Evolutionary conservation across 1,140 invertebrate genomes (phyloP), one percentile per base, ranked within the genome.

Genomic region (Drosophila mayri): DNA sequence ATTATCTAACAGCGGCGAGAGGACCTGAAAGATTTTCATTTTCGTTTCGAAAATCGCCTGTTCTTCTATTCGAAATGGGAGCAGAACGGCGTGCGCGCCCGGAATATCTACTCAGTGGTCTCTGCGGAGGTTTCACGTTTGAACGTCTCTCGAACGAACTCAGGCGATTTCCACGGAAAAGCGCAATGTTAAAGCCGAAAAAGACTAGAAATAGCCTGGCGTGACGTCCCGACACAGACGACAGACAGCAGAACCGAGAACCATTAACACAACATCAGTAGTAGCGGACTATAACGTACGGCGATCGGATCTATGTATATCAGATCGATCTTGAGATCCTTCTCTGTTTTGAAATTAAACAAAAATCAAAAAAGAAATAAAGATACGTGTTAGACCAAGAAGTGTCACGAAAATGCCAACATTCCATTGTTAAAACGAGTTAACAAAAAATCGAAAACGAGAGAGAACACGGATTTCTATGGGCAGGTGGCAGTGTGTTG

Each of bases 81-180:
- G 67, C 58, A 64, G 32, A 32, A 47, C 61, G 66, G 67, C 59
- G 75, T 52, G 68, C 76, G 79, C 70, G 79, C 70, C 75, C 54
- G 64, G 63, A 82, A 65, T 83, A 73, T 76, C 50, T 76, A 62
- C 87, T 92, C 90, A 92, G 91, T 92, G 91, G 86, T 92, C 91
- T 92, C 91, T 91, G 88, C 91, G 91, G 91, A 92, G 91, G 91
- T 92, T 92, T 92, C 88, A 92, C 91, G 90, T 92, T 88, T 83
- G 90, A 92, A 92, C 91, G 91, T 91, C 78, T 81, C 64, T 67
- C 62, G 65, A 67, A 68, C 65, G 62, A 68, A 68, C 35, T 40
- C 65, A 72, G 67, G 81, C 62, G 70, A 90, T 85, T 74, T 90
- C 62, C 86, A 90, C 85, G 86, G 86, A 81, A 88, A 90, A 88